A percentile compares a stretch with the other conserved stretches of the same genome.
Conservation (phyloP, 1,140 invertebrate genomes). For the Cotesia glomerata region DNA sequence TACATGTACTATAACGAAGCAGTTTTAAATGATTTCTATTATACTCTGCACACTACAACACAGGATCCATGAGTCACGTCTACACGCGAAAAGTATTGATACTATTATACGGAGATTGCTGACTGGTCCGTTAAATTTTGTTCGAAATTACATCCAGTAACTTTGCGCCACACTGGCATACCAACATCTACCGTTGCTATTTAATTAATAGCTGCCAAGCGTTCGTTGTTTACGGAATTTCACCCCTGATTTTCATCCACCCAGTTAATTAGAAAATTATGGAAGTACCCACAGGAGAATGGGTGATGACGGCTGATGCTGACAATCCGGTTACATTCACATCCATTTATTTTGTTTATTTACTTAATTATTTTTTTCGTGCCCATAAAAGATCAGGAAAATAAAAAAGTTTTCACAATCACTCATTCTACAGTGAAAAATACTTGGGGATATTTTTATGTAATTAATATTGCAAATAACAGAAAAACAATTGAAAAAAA, state of each 20-base stretch:
- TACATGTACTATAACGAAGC: no score
- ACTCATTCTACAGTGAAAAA: no score
- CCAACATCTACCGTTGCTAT: conserved; percentile 29
- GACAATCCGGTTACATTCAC: conserved; percentile 2
- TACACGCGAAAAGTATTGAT: background rate
- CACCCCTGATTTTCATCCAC: conserved; percentile 37
- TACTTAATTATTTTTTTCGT: background rate
- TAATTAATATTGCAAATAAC: no score
- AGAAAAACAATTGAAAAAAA: no score
- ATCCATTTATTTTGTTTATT: background rate
- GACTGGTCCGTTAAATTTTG: conserved; percentile 36
- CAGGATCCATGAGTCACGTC: background rate
- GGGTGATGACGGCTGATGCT: conserved; percentile 15
- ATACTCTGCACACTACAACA: no score
- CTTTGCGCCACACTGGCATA: conserved; percentile 22
- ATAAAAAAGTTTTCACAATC: no score
- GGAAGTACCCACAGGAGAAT: conserved; percentile 15
- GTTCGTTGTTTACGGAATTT: conserved; percentile 42
- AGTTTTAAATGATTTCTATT: background rate
- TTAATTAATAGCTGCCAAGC: conserved; percentile 49
- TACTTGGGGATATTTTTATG: no score
- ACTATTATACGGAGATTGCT: background rate
- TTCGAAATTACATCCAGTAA: conserved; percentile 41
- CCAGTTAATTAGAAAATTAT: conserved; percentile 41
- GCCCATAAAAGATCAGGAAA: no score